phyloP scores from a whole-genome alignment of 2,888 invertebrate species.

The Cataglyphis livida region DNA sequence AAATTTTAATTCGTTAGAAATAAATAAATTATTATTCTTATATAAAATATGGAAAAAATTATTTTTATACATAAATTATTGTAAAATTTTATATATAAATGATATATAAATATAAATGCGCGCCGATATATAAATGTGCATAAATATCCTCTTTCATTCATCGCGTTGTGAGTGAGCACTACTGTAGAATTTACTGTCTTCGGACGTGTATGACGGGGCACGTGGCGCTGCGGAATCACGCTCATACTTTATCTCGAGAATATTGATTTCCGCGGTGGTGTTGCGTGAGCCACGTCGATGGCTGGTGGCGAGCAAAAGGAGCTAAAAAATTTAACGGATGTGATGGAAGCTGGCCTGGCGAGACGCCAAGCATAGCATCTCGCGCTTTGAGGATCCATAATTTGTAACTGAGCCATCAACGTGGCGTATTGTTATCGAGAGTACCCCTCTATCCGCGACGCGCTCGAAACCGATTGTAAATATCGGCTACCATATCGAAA shows the following conservation, averaged over 20 bases:
- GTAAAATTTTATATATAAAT: not conserved
- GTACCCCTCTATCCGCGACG: not conserved
- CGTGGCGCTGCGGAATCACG: slow-evolving; percentile 51
- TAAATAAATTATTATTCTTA: not conserved
- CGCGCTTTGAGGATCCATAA: slow-evolving; percentile 47
- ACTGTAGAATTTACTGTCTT: slow-evolving; percentile 46
- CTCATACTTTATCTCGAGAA: slow-evolving; percentile 54
- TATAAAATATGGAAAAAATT: not conserved
- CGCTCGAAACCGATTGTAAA: slow-evolving; percentile 12
- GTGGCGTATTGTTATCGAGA: slow-evolving; percentile 46
- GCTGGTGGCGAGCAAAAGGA: slow-evolving; percentile 29
- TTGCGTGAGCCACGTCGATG: slow-evolving; percentile 42
- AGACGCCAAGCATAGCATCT: slow-evolving; percentile 34
- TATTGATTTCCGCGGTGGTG: slow-evolving; percentile 49
- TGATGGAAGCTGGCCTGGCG: slow-evolving; percentile 37
- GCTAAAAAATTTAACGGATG: slow-evolving; percentile 35
- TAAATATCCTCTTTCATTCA: not conserved
- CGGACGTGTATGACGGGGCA: slow-evolving; percentile 47
- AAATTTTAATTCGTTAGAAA: not conserved
- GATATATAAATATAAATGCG: not conserved
- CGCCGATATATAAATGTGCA: not conserved
- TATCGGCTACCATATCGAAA: slow-evolving; percentile 15
- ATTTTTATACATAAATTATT: not conserved
- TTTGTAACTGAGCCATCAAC: slow-evolving; percentile 49
- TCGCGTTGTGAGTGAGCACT: slow-evolving; percentile 6